A percentile compares a stretch with the other conserved stretches of the same genome.
Conservation (phyloP, 2,113 vertebrate species). For the Alaudala cheleensis region DNA sequence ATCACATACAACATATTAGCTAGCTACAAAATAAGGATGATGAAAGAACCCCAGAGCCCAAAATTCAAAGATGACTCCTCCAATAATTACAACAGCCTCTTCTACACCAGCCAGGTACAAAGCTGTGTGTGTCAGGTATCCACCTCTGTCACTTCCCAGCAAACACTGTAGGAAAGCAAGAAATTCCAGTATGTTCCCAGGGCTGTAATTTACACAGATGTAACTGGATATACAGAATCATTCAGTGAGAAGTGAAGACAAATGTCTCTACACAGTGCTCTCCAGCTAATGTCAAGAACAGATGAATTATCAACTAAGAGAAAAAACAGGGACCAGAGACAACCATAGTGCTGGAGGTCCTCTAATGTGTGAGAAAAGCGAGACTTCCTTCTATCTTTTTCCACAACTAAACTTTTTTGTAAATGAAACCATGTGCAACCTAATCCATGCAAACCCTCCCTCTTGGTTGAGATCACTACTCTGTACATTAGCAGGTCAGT, state of each 20-base stretch:
- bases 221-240: conserved; percentile 18
- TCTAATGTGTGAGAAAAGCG: background rate
- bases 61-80: background rate
- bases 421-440: background rate
- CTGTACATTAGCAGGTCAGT: background rate
- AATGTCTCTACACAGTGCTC: background rate
- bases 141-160: background rate
- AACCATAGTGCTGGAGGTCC: background rate
- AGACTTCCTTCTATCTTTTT: background rate
- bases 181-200: conserved; percentile 24
- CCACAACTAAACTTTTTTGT: background rate
- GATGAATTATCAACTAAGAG: background rate
- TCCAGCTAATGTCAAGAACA: conserved; percentile 36
- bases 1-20: background rate
- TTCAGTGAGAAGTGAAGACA: background rate
- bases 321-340: background rate
- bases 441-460: background rate
- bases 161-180: background rate
- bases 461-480: background rate
- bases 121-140: background rate
- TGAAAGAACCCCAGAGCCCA: background rate
- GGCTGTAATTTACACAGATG: conserved; percentile 20
- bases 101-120: background rate
- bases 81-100: background rate
- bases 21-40: background rate